These are phyloP conservation scores for Formicarius rufipectus DNA, from an alignment of 2,113 vertebrate species.

Conservation along the genomic window DNA sequence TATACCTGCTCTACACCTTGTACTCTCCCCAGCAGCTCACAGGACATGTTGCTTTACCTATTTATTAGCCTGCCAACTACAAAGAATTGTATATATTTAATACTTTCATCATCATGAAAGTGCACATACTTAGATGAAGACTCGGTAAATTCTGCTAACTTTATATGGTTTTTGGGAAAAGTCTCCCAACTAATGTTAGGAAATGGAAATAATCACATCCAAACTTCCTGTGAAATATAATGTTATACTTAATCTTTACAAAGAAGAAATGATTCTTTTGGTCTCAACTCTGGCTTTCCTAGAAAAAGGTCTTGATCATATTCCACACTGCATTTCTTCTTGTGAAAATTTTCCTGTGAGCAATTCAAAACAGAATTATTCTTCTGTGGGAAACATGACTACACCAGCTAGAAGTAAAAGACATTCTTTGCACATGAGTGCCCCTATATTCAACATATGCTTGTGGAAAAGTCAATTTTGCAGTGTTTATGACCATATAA, in stretches of 20 bases:
- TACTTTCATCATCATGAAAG: neutral
- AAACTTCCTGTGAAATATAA: neutral
- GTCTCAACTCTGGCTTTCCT: neutral
- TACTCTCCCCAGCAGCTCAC: neutral
- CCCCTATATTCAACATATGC: neutral
- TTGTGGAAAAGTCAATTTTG: neutral
- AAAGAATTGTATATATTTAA: neutral
- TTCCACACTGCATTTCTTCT: neutral
- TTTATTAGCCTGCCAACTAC: neutral
- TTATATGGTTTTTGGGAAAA: neutral
- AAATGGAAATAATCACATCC: conserved; percentile 14
- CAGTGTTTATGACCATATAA: neutral
- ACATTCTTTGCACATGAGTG: neutral
- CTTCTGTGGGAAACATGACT: neutral
- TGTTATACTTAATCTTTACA: neutral
- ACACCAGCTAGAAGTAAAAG: neutral
- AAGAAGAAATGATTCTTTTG: neutral
- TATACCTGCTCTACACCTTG: neutral
- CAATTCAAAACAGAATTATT: neutral
- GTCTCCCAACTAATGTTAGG: conserved; percentile 5
- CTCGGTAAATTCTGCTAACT: conserved; percentile 50
- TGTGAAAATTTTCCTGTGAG: neutral
- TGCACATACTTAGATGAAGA: neutral
- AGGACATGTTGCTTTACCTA: neutral
- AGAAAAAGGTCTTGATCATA: neutral